Evolutionary conservation across 2,797 vertebrate genomes (phyloP).

Genomic region (Petrocephalus schoutedeni): DNA sequence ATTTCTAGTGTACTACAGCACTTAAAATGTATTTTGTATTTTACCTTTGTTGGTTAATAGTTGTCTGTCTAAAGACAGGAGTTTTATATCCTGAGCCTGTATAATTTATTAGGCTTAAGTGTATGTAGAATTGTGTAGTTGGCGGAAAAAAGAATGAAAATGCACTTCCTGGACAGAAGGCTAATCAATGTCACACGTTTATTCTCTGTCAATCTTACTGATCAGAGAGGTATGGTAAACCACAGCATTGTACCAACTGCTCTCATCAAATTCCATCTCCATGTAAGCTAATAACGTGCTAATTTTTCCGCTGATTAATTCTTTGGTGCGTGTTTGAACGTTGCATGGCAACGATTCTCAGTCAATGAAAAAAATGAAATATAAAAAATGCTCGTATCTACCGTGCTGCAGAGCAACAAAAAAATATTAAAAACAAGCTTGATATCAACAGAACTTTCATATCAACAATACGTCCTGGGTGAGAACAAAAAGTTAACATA

Average conservation of each 20-base stretch:
- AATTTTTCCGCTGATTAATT: not conserved
- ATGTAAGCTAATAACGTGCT: not conserved
- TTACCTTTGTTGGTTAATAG: not conserved
- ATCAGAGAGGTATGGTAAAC: not conserved
- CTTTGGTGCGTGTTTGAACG: not conserved
- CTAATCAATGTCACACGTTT: not conserved
- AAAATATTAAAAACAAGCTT: not conserved
- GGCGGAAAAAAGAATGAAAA: not conserved
- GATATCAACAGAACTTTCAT: not conserved
- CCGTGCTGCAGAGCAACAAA: not conserved
- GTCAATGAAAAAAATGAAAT: not conserved
- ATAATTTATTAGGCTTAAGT: not conserved
- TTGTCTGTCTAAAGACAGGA: not conserved
- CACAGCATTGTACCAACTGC: not conserved
- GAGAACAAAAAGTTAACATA: not conserved
- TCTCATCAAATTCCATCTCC: not conserved
- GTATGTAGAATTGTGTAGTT: not conserved
- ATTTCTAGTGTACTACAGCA: not conserved
- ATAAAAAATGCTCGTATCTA: not conserved
- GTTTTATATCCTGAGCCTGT: constrained; percentile 8
- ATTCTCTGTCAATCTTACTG: not conserved
- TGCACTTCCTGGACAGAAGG: not conserved
- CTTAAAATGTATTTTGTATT: not conserved
- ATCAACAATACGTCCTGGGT: not conserved
- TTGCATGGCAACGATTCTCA: constrained; percentile 1